These are phyloP conservation scores for Drosophila hamatofila DNA, from an alignment of 2,888 invertebrate species.

Conservation along the genomic window DNA sequence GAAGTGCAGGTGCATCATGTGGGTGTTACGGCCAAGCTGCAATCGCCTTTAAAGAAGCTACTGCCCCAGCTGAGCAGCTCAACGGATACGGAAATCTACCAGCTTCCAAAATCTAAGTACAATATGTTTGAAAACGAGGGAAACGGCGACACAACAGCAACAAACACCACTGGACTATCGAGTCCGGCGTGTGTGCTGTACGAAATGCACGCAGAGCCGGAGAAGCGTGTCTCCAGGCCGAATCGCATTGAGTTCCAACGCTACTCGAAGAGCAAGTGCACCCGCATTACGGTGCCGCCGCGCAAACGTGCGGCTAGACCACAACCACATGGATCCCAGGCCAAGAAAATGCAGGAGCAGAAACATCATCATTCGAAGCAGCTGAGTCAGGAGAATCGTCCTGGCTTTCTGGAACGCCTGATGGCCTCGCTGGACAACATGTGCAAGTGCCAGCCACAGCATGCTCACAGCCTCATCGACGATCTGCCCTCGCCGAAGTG, in stretches of 20 bases:
- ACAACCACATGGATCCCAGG: neutral
- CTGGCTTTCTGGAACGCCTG: slow-evolving; percentile 61
- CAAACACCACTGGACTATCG: slow-evolving; percentile 28
- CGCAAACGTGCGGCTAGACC: slow-evolving; percentile 34
- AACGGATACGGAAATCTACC: slow-evolving; percentile 77
- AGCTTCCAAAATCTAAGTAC: slow-evolving; percentile 61
- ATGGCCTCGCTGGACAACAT: slow-evolving; percentile 70
- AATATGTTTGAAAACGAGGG: slow-evolving; percentile 63
- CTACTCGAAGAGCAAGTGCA: slow-evolving; percentile 53
- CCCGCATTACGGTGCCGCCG: slow-evolving; percentile 30
- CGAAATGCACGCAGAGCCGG: slow-evolving; percentile 76
- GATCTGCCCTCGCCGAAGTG: slow-evolving; percentile 74
- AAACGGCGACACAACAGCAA: slow-evolving; percentile 38
- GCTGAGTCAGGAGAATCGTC: slow-evolving; percentile 24
- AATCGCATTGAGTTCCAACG: slow-evolving; percentile 83
- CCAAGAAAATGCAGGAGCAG: slow-evolving; percentile 16
- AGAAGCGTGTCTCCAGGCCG: slow-evolving; percentile 60
- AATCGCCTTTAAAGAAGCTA: slow-evolving; percentile 78
- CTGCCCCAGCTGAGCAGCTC: slow-evolving; percentile 76
- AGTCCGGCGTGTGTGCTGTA: slow-evolving; percentile 72
- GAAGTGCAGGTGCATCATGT: slow-evolving; percentile 82
- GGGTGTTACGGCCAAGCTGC: slow-evolving; percentile 82
- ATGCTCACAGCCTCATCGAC: slow-evolving; percentile 54
- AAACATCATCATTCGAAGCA: slow-evolving; percentile 2
- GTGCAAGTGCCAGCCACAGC: slow-evolving; percentile 64